Evolutionary conservation across 2,888 invertebrate genomes (phyloP), one percentile per base, ranked within the genome.

Genomic region (Gisinianus flammeolus): DNA sequence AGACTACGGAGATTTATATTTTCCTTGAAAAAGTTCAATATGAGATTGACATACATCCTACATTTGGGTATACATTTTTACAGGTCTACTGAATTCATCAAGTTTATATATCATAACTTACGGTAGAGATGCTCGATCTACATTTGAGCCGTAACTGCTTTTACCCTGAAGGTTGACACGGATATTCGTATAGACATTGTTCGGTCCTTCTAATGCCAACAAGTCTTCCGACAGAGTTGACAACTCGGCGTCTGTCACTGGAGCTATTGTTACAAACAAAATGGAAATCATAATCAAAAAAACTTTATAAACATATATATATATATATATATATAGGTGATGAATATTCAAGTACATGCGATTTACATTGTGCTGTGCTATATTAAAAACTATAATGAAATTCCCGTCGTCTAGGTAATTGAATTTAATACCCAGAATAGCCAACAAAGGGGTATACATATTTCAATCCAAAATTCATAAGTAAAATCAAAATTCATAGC

Each of bases 81-180:
- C 44, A 44, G 12, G n/a, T 44, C 12, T 44, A 6, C 44, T 16
- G 12, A 16, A 44, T 44, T 1, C 44, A 44, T 44, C 44, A 44
- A 44, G 44, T 58, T 10, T n/a, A 24, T 22, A 58, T 58, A 8
- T 58, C 58, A 28, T 26, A 3, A 44, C 92, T 91, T 89, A 94
- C 94, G 93, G 92, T 83, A 89, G 87, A 31, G 93, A 91, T 8
- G 94, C 93, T 87, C 92, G 91, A 86, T 95, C 94, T 19, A 88
- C 89, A 74, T 88, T 88, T 22, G 91, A 92, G 70, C 90, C 90
- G 10, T 93, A 92, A 1, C 91, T 90, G 0, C 94, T 94, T 86
- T 91, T 91, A 81, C 91, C 92, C 88, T 95, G 94, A 79, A 91
- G 89, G 86, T 94, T 93, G 1, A 94, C 85, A 0, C 90, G 91